phyloP scores from a whole-genome alignment of 2,113 vertebrate genomes.

The Zapus hudsonius region DNA sequence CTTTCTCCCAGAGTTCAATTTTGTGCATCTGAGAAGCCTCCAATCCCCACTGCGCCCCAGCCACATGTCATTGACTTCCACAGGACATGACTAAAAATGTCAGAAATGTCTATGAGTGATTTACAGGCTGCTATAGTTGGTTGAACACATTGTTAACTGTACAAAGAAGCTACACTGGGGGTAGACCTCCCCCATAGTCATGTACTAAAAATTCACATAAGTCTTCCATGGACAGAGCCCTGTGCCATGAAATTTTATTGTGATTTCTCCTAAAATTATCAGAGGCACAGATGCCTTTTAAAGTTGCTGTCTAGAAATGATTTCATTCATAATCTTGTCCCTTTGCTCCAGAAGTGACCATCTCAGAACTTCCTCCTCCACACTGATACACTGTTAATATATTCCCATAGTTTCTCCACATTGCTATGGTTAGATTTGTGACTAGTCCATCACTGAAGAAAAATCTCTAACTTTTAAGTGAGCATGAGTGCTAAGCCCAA shows the following conservation, averaged over 20 bases:
- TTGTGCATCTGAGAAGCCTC: background rate
- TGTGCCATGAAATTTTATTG: background rate
- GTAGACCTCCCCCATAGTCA: background rate
- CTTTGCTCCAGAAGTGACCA: background rate
- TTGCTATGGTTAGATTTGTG: constrained; percentile 50
- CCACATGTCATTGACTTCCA: background rate
- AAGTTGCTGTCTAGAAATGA: background rate
- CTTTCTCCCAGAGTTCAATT: constrained; percentile 17
- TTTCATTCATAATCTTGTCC: constrained; percentile 7
- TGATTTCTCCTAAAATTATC: background rate
- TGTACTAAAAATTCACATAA: background rate
- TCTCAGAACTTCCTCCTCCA: background rate
- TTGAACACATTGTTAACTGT: background rate
- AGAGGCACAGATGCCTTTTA: background rate
- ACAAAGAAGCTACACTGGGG: background rate
- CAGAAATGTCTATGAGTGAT: background rate
- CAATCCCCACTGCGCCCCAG: background rate
- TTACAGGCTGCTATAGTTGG: background rate
- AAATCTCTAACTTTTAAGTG: constrained; percentile 40
- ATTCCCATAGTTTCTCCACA: constrained; percentile 41
- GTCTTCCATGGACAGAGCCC: background rate
- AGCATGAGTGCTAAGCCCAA: background rate
- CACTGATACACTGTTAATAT: background rate
- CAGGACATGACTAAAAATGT: background rate
- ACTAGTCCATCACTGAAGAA: background rate